phyloP scores from a whole-genome alignment of 2,113 vertebrate species.

The Xenotilapia longispinis region DNA sequence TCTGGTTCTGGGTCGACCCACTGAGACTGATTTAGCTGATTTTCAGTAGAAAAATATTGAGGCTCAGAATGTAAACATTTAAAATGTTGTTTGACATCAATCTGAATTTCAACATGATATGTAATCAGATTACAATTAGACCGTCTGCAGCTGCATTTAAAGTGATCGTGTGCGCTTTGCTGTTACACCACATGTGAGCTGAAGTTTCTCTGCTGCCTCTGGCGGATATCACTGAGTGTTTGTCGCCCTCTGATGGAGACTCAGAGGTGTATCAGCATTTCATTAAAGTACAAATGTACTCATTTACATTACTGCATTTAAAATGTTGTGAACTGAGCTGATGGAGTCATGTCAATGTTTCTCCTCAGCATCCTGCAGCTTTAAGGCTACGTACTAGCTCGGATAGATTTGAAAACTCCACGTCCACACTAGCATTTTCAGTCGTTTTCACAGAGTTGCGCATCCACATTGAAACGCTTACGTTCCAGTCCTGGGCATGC shows the following conservation, averaged over 20 bases:
- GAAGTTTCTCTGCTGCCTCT: background rate
- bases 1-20: background rate
- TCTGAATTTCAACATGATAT: background rate
- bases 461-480: rapidly evolving
- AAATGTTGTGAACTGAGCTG: background rate
- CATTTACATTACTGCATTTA: background rate
- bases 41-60: background rate
- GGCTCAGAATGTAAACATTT: background rate
- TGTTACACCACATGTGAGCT: background rate
- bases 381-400: background rate
- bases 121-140: background rate
- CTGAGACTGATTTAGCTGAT: background rate
- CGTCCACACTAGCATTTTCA: background rate
- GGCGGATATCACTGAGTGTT: background rate
- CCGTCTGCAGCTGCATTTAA: background rate
- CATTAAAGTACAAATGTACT: background rate
- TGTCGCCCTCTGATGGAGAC: constrained; percentile 2
- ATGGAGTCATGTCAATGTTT: background rate
- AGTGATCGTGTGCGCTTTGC: background rate
- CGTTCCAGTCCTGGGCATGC: background rate
- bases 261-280: background rate
- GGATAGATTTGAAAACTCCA: background rate
- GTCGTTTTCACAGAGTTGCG: background rate
- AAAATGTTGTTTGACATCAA: background rate
- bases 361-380: background rate